phyloP scores from a whole-genome alignment of 2,888 invertebrate genomes.

The Lepidochrysops patricia region DNA sequence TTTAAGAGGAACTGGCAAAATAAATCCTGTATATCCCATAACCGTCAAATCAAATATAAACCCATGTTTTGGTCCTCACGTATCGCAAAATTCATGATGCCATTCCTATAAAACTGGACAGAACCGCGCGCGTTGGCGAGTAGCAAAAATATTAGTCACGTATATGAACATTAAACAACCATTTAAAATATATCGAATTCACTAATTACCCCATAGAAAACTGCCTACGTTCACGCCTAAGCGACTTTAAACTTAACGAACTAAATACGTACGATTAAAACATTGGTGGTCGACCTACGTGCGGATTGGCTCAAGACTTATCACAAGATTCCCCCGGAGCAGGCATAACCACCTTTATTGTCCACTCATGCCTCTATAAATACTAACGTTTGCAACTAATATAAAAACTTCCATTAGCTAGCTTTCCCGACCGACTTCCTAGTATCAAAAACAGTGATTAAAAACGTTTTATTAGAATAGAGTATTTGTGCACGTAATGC shows the following conservation, averaged over 20 bases:
- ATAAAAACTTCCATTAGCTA: conserved; percentile 38
- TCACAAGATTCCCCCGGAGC: conserved; percentile 44
- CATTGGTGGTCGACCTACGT: conserved; percentile 42
- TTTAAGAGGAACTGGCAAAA: conserved; percentile 74
- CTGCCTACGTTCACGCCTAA: conserved; percentile 44
- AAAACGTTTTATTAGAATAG: conserved; percentile 45
- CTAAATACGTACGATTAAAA: conserved; percentile 53
- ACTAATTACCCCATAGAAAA: conserved; percentile 65
- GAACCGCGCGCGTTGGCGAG: conserved; percentile 52
- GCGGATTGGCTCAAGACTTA: conserved; percentile 40
- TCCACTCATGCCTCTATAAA: conserved; percentile 60
- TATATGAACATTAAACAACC: conserved; percentile 56
- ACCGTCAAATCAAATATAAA: conserved; percentile 44
- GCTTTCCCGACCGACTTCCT: conserved; percentile 36
- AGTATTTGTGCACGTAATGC: conserved; percentile 63
- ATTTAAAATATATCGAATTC: conserved; percentile 66
- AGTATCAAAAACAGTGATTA: conserved; percentile 59
- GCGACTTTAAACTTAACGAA: conserved; percentile 60
- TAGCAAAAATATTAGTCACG: conserved; percentile 69
- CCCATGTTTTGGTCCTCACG: conserved; percentile 61
- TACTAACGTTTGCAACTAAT: conserved; percentile 61
- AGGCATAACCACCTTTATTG: conserved; percentile 62
- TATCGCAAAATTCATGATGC: conserved; percentile 62
- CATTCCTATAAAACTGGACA: conserved; percentile 66
- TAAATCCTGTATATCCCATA: conserved; percentile 62